These are phyloP conservation scores for Nemotelus nigrinus DNA, from an alignment of 2,888 invertebrate genomes.

Conservation along the genomic window DNA sequence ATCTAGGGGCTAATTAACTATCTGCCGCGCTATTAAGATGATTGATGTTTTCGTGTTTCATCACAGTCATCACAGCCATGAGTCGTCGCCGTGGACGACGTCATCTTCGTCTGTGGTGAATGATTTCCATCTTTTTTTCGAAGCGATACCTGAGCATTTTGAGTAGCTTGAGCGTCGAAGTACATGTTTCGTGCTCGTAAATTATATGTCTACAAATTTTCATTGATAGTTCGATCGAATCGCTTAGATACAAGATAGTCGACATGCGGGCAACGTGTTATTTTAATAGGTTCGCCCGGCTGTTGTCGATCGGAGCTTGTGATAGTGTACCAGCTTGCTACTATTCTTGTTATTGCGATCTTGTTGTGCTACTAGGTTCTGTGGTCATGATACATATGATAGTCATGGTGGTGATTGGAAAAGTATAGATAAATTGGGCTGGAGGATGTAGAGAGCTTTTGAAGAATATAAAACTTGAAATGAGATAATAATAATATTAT, in stretches of 20 bases:
- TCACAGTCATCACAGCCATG: neutral
- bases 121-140: slow-evolving; percentile 9
- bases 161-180: too few species aligned
- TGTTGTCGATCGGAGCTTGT: neutral
- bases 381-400: neutral
- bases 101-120: neutral
- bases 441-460: neutral
- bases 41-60: slow-evolving; percentile 47
- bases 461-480: too few species aligned
- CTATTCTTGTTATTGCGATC: neutral
- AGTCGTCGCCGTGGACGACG: slow-evolving; percentile 38
- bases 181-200: slow-evolving; percentile 48
- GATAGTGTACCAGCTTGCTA: too few species aligned
- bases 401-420: neutral
- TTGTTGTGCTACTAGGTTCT: neutral
- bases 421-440: neutral
- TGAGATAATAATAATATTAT: too few species aligned
- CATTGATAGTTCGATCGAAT: slow-evolving; percentile 46
- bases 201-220: slow-evolving; percentile 51
- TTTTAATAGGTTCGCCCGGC: slow-evolving; percentile 29
- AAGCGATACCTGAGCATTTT: neutral
- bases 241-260: slow-evolving; percentile 34
- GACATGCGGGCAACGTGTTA: slow-evolving; percentile 46
- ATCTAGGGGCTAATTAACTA: slow-evolving; percentile 47
- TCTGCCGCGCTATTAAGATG: slow-evolving; percentile 46